phyloP scores from a whole-genome alignment of 2,888 invertebrate species.

The Drosophila melanosoma region DNA sequence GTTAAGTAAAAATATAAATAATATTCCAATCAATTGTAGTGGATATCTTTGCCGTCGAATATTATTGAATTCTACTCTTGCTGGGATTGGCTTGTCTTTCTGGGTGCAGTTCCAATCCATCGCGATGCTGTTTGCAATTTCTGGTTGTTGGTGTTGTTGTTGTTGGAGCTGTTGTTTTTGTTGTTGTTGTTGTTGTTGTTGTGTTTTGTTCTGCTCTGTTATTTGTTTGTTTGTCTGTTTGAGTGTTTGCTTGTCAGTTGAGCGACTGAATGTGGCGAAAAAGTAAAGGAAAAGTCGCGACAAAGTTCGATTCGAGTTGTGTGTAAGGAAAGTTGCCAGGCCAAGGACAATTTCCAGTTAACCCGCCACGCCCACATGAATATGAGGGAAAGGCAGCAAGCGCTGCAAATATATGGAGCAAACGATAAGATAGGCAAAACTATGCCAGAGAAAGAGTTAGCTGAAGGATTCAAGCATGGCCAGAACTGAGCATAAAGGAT shows the following conservation, averaged over 20 bases:
- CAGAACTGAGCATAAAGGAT: background rate
- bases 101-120: conserved; percentile 51
- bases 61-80: background rate
- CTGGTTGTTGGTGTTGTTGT: conserved; percentile 13
- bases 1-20: background rate
- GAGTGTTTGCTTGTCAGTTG: conserved; percentile 14
- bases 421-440: conserved; percentile 50
- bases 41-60: conserved; percentile 21
- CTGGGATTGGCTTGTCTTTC: conserved; percentile 12
- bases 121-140: conserved; percentile 54
- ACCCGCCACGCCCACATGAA: conserved; percentile 29
- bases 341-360: conserved; percentile 58
- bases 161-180: conserved; percentile 21
- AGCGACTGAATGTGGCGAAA: conserved; percentile 1
- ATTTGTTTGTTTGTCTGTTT: conserved; percentile 8
- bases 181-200: conserved; percentile 8
- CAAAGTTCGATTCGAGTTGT: conserved; percentile 57
- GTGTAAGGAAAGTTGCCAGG: conserved; percentile 68
- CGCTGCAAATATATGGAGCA: conserved; percentile 28
- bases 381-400: conserved; percentile 56
- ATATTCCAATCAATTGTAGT: background rate
- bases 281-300: conserved; percentile 66
- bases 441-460: conserved; percentile 4
- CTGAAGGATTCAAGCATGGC: background rate
- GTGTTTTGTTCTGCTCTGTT: background rate